These are phyloP conservation scores for Huso huso DNA, from an alignment of 2,797 vertebrate species.

Conservation along the genomic window DNA sequence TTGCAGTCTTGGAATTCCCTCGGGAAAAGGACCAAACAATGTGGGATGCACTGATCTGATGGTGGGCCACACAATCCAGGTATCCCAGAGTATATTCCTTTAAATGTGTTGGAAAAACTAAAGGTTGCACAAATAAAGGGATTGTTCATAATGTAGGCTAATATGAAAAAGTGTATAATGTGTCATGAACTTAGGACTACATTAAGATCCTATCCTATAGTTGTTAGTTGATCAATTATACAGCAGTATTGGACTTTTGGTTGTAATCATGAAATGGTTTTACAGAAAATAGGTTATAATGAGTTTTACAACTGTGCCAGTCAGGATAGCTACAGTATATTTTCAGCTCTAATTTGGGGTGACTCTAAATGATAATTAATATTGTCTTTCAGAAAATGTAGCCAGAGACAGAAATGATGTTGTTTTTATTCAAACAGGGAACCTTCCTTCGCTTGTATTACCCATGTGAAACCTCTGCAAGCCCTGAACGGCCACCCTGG, in stretches of 20 bases:
- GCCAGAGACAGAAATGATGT: neutral
- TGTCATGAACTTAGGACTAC: too few species aligned
- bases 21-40: conserved; percentile 68
- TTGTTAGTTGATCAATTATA: too few species aligned
- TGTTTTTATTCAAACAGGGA: conserved; percentile 51
- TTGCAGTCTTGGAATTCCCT: conserved; percentile 64
- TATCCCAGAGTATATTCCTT: conserved; percentile 29
- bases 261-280: neutral
- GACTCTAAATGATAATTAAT: neutral
- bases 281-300: too few species aligned
- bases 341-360: neutral
- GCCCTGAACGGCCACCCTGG: conserved; percentile 62
- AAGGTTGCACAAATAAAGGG: too few species aligned
- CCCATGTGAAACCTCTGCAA: conserved; percentile 58
- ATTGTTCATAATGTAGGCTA: too few species aligned
- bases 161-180: too few species aligned
- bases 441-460: conserved; percentile 86
- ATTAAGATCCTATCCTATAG: too few species aligned
- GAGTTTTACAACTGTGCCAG: too few species aligned
- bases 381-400: neutral
- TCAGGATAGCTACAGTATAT: neutral
- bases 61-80: conserved; percentile 71
- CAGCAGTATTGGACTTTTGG: neutral
- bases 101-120: too few species aligned
- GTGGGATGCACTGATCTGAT: conserved; percentile 90